Percentiles rank a stretch among this genome's conserved stretches.
phyloP scores from a whole-genome alignment of 2,113 vertebrate species.

The Planiliza haematocheilus region DNA sequence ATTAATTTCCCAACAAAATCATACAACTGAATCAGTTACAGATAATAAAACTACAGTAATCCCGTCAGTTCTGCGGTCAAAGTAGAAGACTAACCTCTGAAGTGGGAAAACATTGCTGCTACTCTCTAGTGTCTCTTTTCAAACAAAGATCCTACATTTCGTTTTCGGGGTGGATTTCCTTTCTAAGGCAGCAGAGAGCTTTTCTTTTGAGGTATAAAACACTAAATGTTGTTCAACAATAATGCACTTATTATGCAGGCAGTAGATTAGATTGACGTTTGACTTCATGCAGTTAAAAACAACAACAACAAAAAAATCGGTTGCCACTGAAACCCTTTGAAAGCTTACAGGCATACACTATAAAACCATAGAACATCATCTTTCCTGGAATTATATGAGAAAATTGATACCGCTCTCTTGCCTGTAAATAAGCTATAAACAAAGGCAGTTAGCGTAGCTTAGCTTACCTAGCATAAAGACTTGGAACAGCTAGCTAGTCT shows the following conservation, averaged over 20 bases:
- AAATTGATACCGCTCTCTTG: neutral
- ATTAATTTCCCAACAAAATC: conserved; percentile 6
- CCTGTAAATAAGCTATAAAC: neutral
- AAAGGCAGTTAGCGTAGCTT: neutral
- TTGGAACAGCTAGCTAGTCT: neutral
- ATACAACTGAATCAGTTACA: neutral
- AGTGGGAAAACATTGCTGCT: conserved; percentile 10
- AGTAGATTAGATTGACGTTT: conserved; percentile 61
- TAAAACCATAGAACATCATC: neutral
- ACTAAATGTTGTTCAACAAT: conserved; percentile 75
- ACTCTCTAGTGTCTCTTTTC: too few relatives aligned
- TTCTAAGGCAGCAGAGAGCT: conserved; percentile 70
- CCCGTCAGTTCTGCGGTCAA: too few relatives aligned
- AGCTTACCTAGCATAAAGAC: conserved; percentile 2
- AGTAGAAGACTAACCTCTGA: too few relatives aligned
- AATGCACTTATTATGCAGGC: conserved; percentile 84
- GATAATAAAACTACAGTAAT: neutral
- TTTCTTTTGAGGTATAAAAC: conserved; percentile 75
- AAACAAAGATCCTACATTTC: conserved; percentile 24
- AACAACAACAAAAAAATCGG: neutral
- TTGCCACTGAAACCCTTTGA: conserved; percentile 34
- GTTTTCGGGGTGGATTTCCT: conserved; percentile 61
- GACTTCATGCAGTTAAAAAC: conserved; percentile 53
- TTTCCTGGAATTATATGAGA: neutral
- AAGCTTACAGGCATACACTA: neutral